phyloP scores from a whole-genome alignment of 2,888 invertebrate genomes.

The Oscheius sp. region DNA sequence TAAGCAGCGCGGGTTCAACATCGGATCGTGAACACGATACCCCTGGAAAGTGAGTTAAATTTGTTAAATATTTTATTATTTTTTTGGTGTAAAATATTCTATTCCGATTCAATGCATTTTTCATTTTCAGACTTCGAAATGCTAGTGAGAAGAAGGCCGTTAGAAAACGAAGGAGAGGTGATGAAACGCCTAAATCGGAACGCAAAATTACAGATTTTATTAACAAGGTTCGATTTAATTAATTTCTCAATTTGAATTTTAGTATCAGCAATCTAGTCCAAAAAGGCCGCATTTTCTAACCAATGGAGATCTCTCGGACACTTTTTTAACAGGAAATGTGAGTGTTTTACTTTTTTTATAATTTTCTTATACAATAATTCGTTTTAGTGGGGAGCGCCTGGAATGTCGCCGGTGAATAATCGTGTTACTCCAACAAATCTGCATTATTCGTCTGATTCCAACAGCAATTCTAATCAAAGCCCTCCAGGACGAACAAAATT shows the following conservation, averaged over 20 bases:
- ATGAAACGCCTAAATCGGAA: slow-evolving; percentile 52
- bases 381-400: slow-evolving; percentile 34
- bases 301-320: slow-evolving; percentile 24
- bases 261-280: slow-evolving; percentile 24
- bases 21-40: slow-evolving; percentile 53
- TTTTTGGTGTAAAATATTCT: too few relatives aligned
- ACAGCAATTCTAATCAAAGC: slow-evolving; percentile 50
- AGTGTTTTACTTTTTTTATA: background rate
- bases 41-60: slow-evolving; percentile 37
- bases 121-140: slow-evolving; percentile 14
- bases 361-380: background rate
- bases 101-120: too few relatives aligned
- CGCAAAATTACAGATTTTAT: slow-evolving; percentile 58
- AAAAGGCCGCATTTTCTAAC: slow-evolving; percentile 14
- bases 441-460: slow-evolving; percentile 49
- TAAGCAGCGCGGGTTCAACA: slow-evolving; percentile 55
- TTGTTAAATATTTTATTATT: background rate
- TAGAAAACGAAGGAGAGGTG: slow-evolving; percentile 42
- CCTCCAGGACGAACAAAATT: slow-evolving; percentile 36
- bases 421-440: slow-evolving; percentile 41
- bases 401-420: slow-evolving; percentile 31
- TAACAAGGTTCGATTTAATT: slow-evolving; percentile 9
- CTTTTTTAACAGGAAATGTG: slow-evolving; percentile 13
- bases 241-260: background rate
- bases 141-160: slow-evolving; percentile 46